Conservation (phyloP, 64 coral and sea anemone genomes). For the Acropora tenuis region DNA sequence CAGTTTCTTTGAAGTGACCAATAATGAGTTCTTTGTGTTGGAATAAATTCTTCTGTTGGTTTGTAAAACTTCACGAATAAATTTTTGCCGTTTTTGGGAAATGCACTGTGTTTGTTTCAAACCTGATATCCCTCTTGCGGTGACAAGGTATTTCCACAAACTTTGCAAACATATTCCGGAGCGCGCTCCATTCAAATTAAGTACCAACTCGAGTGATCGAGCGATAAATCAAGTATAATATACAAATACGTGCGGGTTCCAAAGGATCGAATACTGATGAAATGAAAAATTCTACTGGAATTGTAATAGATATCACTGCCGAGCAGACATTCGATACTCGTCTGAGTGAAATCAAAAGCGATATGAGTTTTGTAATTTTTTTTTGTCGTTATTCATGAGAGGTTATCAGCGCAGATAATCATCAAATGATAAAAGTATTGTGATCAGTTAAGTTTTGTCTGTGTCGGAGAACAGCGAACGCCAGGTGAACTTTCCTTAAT, state of each 20-base stretch:
- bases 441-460: background rate
- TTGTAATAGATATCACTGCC: conserved; percentile 17
- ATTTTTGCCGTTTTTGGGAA: no score
- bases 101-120: background rate
- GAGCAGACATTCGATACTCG: conserved; percentile 35
- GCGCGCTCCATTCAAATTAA: conserved; percentile 30
- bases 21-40: no score
- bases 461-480: background rate
- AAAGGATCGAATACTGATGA: background rate
- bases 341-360: background rate
- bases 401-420: background rate
- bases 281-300: background rate
- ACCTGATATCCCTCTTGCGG: conserved; percentile 39
- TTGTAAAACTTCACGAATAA: no score
- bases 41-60: no score
- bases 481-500: background rate
- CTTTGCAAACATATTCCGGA: conserved; percentile 47
- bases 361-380: background rate
- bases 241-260: background rate
- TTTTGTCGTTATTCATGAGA: background rate
- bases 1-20: no score
- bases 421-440: background rate
- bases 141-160: conserved; percentile 28
- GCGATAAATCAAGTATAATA: background rate
- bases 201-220: background rate